Percentiles rank a stretch among this genome's conserved stretches.
Conservation (phyloP, 2,888 invertebrate genomes). For the Lycocerus yunnanus region DNA sequence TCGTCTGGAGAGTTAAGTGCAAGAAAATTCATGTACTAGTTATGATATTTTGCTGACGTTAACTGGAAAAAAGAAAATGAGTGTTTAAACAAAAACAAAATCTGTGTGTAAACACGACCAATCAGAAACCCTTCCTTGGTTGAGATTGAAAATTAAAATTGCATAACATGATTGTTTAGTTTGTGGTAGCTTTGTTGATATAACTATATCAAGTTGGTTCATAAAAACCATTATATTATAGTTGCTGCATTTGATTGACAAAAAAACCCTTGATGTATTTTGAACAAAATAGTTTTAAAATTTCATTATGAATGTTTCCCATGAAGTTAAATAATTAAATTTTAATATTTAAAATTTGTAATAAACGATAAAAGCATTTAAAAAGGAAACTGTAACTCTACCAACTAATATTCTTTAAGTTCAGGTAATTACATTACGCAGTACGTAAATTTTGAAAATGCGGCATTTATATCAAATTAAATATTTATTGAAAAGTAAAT, state of each 20-base stretch:
- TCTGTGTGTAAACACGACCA: slow-evolving; percentile 27
- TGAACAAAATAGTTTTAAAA: not conserved
- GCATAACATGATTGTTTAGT: slow-evolving; percentile 32
- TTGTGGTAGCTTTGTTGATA: slow-evolving; percentile 6
- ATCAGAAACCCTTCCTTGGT: slow-evolving; percentile 26
- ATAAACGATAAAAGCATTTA: not conserved
- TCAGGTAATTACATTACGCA: not conserved
- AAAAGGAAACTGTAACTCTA: not conserved
- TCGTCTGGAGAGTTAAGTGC: slow-evolving; percentile 4
- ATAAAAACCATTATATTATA: not conserved
- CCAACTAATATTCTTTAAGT: not conserved
- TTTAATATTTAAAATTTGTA: not conserved
- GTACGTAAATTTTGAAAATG: not conserved
- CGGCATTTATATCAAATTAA: not conserved
- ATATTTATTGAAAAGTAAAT: not conserved
- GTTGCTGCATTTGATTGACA: not conserved
- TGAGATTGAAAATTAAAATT: slow-evolving; percentile 38
- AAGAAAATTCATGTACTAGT: slow-evolving; percentile 39
- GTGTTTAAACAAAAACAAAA: slow-evolving; percentile 32
- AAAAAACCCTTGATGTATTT: not conserved
- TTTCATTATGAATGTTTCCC: not conserved
- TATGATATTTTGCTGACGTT: slow-evolving; percentile 33
- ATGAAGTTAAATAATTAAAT: not conserved
- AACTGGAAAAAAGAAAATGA: slow-evolving; percentile 28
- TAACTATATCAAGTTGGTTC: not conserved